phyloP scores from a whole-genome alignment of 2,113 vertebrate species.

The Spea multiplicata region DNA sequence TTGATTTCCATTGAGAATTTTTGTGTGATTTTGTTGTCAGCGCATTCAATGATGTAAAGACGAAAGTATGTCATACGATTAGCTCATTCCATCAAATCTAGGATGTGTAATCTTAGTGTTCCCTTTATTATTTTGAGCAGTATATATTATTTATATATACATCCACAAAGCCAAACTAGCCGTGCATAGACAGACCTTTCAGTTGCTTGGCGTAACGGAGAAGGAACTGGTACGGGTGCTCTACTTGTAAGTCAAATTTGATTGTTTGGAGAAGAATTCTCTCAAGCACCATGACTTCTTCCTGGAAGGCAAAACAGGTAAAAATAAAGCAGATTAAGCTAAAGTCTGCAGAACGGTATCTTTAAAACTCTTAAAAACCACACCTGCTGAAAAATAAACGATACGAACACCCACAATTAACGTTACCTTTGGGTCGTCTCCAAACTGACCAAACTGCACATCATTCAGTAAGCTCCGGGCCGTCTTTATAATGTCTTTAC shows the following conservation, averaged over 20 bases:
- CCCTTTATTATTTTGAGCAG: too few species aligned
- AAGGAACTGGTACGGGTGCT: constrained; percentile 96
- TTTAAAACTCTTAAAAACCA: neutral
- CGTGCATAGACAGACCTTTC: constrained; percentile 82
- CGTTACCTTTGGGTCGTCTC: constrained; percentile 98
- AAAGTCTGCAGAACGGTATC: neutral
- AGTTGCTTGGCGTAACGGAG: constrained; percentile 95
- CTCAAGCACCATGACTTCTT: constrained; percentile 98
- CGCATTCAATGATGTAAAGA: too few species aligned
- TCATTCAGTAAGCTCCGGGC: constrained; percentile 94
- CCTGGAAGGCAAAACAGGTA: constrained; percentile 63
- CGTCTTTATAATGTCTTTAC: constrained; percentile 99
- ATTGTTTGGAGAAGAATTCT: constrained; percentile 96
- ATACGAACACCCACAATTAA: constrained; percentile 46
- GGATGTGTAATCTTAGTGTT: too few species aligned
- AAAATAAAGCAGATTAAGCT: neutral
- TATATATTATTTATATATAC: too few species aligned
- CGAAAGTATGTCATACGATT: too few species aligned
- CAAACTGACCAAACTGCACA: constrained; percentile 96
- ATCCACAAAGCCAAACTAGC: neutral
- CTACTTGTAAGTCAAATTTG: constrained; percentile 97
- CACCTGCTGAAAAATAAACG: neutral
- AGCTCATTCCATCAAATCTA: too few species aligned
- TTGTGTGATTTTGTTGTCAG: too few species aligned
- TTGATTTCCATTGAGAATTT: too few species aligned